Percentiles rank a stretch among this genome's conserved stretches.
Conservation (phyloP, 2,113 vertebrate species). For the Pituophis catenifer region DNA sequence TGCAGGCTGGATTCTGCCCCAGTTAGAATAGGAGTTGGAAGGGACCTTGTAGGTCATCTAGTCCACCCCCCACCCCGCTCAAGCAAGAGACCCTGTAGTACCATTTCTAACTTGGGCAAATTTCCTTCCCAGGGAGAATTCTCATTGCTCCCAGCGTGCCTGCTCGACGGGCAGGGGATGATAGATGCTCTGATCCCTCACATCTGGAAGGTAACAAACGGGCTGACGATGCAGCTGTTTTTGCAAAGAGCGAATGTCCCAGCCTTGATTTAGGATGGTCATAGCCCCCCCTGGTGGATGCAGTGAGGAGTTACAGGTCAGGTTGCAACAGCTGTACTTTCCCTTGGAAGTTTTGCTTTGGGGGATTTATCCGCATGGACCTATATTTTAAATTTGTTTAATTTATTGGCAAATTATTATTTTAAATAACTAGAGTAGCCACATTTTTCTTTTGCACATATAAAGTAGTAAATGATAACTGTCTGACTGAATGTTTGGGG, state of each 20-base stretch:
- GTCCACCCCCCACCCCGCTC: neutral
- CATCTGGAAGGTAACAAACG: neutral
- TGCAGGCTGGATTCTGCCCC: neutral
- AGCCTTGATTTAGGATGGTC: neutral
- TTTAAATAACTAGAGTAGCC: neutral
- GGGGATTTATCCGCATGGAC: neutral
- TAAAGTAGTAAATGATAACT: neutral
- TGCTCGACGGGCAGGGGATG: neutral
- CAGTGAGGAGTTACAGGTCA: neutral
- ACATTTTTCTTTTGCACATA: neutral
- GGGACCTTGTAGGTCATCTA: neutral
- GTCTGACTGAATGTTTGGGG: neutral
- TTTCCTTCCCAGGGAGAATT: too few species aligned
- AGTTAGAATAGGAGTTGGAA: too few species aligned
- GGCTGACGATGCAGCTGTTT: neutral
- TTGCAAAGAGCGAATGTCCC: neutral
- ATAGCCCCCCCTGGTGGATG: neutral
- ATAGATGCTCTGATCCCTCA: neutral
- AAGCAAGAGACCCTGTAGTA: too few species aligned
- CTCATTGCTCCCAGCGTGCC: neutral
- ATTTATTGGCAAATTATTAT: neutral
- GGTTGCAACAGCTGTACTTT: neutral
- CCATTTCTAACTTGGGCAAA: neutral
- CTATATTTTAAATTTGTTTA: neutral
- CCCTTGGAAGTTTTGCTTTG: neutral